A percentile compares a stretch with the other conserved stretches of the same genome.
Evolutionary conservation across 1,140 invertebrate genomes (phyloP).

Genomic region (Drosophila tropicalis): DNA sequence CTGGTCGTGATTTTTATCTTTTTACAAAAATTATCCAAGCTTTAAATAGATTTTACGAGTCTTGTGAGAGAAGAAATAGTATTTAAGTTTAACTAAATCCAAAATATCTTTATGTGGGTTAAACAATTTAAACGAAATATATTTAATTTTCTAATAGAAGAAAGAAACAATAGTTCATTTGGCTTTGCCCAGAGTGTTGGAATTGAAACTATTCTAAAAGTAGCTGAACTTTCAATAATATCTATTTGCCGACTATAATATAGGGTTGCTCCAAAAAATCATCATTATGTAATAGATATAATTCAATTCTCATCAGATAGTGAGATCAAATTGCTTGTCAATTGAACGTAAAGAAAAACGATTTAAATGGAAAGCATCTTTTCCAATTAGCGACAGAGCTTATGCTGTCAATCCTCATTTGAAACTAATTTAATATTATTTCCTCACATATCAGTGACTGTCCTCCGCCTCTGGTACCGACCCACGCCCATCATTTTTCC

Average conservation of each 20-base stretch:
- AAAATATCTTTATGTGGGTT: neutral
- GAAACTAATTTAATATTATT: conserved; percentile 13
- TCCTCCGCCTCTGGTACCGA: neutral
- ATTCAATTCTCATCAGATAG: too few species aligned
- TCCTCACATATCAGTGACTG: neutral
- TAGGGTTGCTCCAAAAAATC: too few species aligned
- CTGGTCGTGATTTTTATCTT: conserved; percentile 15
- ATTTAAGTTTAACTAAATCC: neutral
- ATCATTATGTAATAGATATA: too few species aligned
- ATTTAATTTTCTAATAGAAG: too few species aligned
- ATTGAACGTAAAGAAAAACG: neutral
- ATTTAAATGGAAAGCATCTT: neutral
- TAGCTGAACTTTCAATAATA: too few species aligned
- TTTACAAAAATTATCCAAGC: conserved; percentile 17
- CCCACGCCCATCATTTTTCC: neutral
- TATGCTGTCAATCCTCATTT: conserved; percentile 12
- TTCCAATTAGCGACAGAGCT: neutral
- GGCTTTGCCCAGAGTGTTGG: too few species aligned
- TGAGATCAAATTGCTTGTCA: too few species aligned
- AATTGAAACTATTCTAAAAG: too few species aligned
- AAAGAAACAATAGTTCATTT: too few species aligned
- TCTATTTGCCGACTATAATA: too few species aligned
- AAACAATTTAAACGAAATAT: neutral
- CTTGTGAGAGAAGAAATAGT: neutral
- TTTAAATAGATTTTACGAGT: conserved; percentile 5